Evolutionary conservation across 2,113 vertebrate genomes (phyloP).

Genomic region (Spheniscus mendiculus): DNA sequence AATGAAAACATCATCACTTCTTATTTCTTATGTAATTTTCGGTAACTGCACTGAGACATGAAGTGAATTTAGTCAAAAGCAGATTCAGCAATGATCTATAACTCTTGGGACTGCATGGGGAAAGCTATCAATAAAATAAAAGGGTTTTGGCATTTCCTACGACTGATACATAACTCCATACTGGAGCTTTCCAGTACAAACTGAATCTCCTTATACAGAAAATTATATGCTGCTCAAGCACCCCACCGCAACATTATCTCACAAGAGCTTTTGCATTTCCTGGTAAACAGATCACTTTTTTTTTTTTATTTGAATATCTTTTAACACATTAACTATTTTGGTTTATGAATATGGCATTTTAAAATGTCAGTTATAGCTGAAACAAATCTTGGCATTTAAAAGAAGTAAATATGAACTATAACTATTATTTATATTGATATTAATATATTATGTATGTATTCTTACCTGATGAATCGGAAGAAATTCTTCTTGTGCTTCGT

Average conservation of each 20-base stretch:
- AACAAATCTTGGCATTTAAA: background rate
- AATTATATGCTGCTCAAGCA: background rate
- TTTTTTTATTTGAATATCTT: background rate
- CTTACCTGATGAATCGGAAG: slow-evolving; percentile 76
- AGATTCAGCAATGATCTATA: background rate
- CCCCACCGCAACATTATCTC: background rate
- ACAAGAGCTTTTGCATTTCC: background rate
- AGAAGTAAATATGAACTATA: background rate
- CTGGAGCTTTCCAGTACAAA: background rate
- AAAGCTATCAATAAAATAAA: background rate
- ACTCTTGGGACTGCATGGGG: background rate
- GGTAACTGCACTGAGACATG: background rate
- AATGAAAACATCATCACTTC: background rate
- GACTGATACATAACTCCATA: background rate
- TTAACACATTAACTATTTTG: background rate
- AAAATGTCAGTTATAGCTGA: background rate
- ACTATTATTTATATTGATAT: background rate
- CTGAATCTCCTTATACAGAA: background rate
- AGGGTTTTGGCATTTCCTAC: background rate
- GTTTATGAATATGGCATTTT: background rate
- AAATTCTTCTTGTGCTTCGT: slow-evolving; percentile 46
- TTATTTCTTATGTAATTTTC: background rate
- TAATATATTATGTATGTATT: background rate
- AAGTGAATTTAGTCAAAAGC: background rate
- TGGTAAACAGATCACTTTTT: background rate